Evolutionary conservation across 2,113 vertebrate species (phyloP), one percentile per base, ranked within the genome.

Genomic region (Sylvia atricapilla): DNA sequence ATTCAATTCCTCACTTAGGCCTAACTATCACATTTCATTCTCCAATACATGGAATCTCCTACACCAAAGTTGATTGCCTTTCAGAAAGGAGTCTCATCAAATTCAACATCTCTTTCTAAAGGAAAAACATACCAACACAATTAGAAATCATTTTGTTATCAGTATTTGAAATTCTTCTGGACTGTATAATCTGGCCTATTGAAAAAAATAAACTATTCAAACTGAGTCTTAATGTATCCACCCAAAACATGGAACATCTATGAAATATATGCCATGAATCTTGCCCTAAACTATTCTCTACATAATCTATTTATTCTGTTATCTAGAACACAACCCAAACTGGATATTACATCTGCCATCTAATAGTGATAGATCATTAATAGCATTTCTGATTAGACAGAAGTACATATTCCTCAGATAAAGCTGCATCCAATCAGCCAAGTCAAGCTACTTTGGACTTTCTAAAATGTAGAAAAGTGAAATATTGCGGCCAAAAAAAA

Each of bases 261-360:
- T 31, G 27, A 82, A 87, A 84, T 0, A 1, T 16, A 64, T 0
- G 0, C 5, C 35, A 35, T 46, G 18, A 44, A 44, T 37, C 37
- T 50, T 72, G 27, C 55, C 39, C 69, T 73, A 63, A 84, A 63
- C 18, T 24, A 59, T 55, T 47, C 68, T 39, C 55, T 68, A 30
- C 21, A 39, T n/a, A 17, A 60, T 25, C 28, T 85, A 12, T 41
- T 76, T 80, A 56, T 81, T 72, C 35, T 4, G 1, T 64, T 39
- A 66, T 10, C 13, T 72, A 50, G 43, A 81, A 52, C 44, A 77
- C 27, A 89, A 74, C 4, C 30, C 39, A 72, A 63, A 91, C 2
- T 39, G 23, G 43, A 20, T 59, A 44, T 20, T 44, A 12, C 12
- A 46, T 30, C 33, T 56, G 50, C 22, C 30, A 50, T 35, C 37